phyloP scores from a whole-genome alignment of 2,113 vertebrate genomes.

The Nibea coibor region DNA sequence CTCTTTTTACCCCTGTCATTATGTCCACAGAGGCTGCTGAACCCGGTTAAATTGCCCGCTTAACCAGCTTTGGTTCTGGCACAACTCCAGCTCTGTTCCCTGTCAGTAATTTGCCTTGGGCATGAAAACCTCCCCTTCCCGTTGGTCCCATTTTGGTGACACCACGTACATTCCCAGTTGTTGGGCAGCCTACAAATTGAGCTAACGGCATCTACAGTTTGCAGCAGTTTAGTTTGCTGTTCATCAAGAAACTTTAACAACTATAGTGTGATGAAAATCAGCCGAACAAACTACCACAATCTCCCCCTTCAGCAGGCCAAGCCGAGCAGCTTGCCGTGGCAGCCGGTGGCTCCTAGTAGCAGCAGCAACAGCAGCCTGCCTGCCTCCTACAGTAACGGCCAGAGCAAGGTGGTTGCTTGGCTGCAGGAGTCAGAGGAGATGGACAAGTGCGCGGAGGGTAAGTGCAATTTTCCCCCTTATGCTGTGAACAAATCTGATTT shows the following conservation, averaged over 20 bases:
- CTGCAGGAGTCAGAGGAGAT: conserved; percentile 98
- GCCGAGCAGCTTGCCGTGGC: conserved; percentile 88
- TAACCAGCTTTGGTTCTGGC: too few relatives aligned
- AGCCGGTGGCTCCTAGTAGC: conserved; percentile 83
- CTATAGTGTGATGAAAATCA: not conserved
- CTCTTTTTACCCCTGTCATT: too few relatives aligned
- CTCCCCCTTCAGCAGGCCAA: conserved; percentile 81
- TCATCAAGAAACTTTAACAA: not conserved
- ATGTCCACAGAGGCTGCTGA: too few relatives aligned
- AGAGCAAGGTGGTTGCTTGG: conserved; percentile 97
- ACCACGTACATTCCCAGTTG: too few relatives aligned
- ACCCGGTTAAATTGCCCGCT: too few relatives aligned
- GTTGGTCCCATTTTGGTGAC: too few relatives aligned
- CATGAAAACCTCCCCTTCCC: too few relatives aligned
- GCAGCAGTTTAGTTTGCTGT: too few relatives aligned
- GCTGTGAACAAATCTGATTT: conserved; percentile 32
- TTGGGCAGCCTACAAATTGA: too few relatives aligned
- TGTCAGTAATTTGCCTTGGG: too few relatives aligned
- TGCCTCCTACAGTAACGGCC: conserved; percentile 92
- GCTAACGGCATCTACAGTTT: too few relatives aligned
- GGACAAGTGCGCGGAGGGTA: conserved; percentile 98
- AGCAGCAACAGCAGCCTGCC: conserved; percentile 89
- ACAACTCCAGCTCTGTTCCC: too few relatives aligned
- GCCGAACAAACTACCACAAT: not conserved
- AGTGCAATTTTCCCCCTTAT: conserved; percentile 43